Base-by-base conservation (phyloP, 2,888 invertebrate species). In the Caenorhabditis zanzibari region DNA sequence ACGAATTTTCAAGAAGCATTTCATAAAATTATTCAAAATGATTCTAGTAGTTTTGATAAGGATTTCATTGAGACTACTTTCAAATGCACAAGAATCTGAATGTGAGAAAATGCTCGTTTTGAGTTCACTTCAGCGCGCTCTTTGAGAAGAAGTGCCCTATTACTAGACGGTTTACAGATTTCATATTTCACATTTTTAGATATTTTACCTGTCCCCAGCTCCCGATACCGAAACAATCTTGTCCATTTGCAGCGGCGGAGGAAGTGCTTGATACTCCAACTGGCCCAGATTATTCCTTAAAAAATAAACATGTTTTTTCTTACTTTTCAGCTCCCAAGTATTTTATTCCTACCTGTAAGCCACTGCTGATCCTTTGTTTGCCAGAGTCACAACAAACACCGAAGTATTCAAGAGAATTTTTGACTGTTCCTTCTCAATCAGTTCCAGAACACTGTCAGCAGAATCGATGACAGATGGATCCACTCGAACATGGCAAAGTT, bases 191-290 rank as follows among this genome's bases (percentile, higher is more conserved):
- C n/a, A n/a, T n/a, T n/a, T n/a, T n/a, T n/a, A 38, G 10, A 38
- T 6, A 10, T 2, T 12, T 63, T 28, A 86, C 88, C 86, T 84
- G 75, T 91, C 91, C 0, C 91, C 91, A 16, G 91, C 90, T 22
- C 91, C 91, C 9, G 91, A 91, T 35, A 87, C 91, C 0, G 90
- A 91, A 24, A 90, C 85, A 56, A 91, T 71, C 9, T 85, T 66
- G 12, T 75, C 66, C 56, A 69, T 76, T 52, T 72, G 61, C 38
- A 69, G 59, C 16, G 85, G 80, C 1, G 82, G 56, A n/a, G 72
- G 66, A 3, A 81, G 47, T 4, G 64, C 41, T 38, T 72, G 63
- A 24, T 41, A 69, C 47, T 79, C 68, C 1, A 74, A 24, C 49
- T 82, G 72, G 1, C 75, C 79, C 9, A 69, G 56, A 5, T 69